A percentile compares a stretch with the other conserved stretches of the same genome.
phyloP scores from a whole-genome alignment of 2,888 invertebrate species.

The Drosophila niveifrons region DNA sequence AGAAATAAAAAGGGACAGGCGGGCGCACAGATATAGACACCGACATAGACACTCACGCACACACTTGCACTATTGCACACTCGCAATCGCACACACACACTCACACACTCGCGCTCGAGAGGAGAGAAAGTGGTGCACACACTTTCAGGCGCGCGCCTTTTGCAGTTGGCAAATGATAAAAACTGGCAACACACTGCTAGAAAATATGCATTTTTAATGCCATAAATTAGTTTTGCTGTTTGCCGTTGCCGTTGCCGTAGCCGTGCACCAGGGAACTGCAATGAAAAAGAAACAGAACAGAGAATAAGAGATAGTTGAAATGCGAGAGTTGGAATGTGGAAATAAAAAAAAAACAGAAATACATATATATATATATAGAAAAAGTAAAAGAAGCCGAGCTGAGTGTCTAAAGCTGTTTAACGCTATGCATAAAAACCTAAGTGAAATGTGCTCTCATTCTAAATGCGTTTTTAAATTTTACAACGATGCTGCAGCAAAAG shows the following conservation, averaged over 20 bases:
- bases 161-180: constrained; percentile 75
- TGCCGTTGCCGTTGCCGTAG: constrained; percentile 36
- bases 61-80: not conserved
- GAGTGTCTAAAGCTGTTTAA: constrained; percentile 67
- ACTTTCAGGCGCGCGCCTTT: constrained; percentile 39
- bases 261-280: constrained; percentile 53
- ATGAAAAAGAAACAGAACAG: constrained; percentile 38
- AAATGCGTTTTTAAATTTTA: constrained; percentile 60
- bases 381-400: constrained; percentile 32
- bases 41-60: constrained; percentile 9
- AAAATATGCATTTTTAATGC: constrained; percentile 82
- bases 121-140: constrained; percentile 23
- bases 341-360: constrained; percentile 28
- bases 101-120: constrained; percentile 9
- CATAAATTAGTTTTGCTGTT: constrained; percentile 79
- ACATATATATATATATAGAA: not conserved
- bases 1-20: constrained; percentile 11
- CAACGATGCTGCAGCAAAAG: constrained; percentile 34
- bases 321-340: constrained; percentile 27
- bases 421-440: constrained; percentile 50
- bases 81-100: constrained; percentile 10
- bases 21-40: not conserved
- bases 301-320: constrained; percentile 34
- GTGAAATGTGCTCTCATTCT: constrained; percentile 41
- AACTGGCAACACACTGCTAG: constrained; percentile 76